Evolutionary conservation across 1,140 invertebrate species (phyloP), one percentile per base, ranked within the genome.

Genomic region (Leptopilina clavipes): DNA sequence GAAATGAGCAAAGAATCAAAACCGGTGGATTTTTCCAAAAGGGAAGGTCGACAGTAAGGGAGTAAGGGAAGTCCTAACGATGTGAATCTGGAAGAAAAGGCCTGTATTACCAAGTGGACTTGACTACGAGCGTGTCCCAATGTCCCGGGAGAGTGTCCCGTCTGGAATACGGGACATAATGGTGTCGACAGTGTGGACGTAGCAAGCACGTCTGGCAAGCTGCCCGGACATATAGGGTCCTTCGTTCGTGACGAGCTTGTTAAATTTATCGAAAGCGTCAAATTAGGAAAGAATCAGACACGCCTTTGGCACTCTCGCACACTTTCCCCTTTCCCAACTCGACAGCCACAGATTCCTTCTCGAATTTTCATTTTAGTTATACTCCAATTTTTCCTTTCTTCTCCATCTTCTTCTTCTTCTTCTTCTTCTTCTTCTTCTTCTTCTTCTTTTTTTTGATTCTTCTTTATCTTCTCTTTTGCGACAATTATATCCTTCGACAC

Each of bases 181-280:
- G 85, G 88, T 88, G 87, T 88, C 85, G 87, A 79, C 79, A 82
- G 83, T 76, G 76, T 79, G 81, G 83, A 79, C 87, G 82, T 83
- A 83, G 76, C 83, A 79, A 87, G 81, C 84, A 81, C 83, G 83
- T 84, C 85, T 90, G 88, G 89, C 88, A 88, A 83, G 77, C 79
- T 88, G 88, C 89, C 89, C 85, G 85, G 84, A 87, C 85, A 87
- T 85, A 87, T 85, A 85, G 79, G 76, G 75, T 78, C 83, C 83
- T 84, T 84, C 79, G 79, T 86, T 81, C 84, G 88, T 89, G 88
- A 90, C 88, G 86, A 89, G 88, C 88, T 90, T 89, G 89, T 90
- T 89, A 90, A 90, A 89, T 87, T 89, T 89, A 89, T 90, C 87
- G 89, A 89, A 89, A 89, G 86, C 85, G 85, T 86, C 87, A 89